Conservation (phyloP, 2,888 invertebrate genomes). For the Mechanitis messenoides region DNA sequence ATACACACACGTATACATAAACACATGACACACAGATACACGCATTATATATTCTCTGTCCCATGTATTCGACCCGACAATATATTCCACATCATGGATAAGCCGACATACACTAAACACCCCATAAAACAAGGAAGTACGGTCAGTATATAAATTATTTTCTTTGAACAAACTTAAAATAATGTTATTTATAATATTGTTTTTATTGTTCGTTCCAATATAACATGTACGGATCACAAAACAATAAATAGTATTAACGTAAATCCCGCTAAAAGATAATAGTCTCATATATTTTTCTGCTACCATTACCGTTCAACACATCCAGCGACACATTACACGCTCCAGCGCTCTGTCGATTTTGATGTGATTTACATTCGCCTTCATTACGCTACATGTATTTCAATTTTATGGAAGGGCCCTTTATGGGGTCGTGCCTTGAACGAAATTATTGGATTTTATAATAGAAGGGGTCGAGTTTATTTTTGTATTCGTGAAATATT, state of each 20-base stretch:
- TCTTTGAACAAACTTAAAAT: no score
- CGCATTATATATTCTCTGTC: neutral
- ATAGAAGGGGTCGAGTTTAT: no score
- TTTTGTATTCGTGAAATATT: neutral
- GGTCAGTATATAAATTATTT: conserved; percentile 8
- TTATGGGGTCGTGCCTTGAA: neutral
- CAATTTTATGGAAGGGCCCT: conserved; percentile 16
- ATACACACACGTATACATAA: no score
- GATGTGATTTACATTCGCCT: conserved; percentile 24
- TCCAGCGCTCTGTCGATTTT: conserved; percentile 21
- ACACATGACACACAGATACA: neutral
- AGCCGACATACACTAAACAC: conserved; percentile 15
- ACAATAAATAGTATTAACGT: conserved; percentile 4
- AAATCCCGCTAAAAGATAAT: conserved; percentile 9
- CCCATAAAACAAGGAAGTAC: conserved; percentile 13
- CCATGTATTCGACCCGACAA: neutral
- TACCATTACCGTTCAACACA: conserved; percentile 16
- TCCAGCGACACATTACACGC: conserved; percentile 26
- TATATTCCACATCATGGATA: neutral
- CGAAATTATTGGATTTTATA: neutral
- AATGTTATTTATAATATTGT: no score
- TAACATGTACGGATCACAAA: neutral
- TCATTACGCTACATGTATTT: conserved; percentile 18
- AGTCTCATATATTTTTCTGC: conserved; percentile 16
- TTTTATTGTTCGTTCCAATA: no score